Evolutionary conservation across 1,140 invertebrate species (phyloP), one percentile per base, ranked within the genome.

Genomic region (Drosophila oshimai): DNA sequence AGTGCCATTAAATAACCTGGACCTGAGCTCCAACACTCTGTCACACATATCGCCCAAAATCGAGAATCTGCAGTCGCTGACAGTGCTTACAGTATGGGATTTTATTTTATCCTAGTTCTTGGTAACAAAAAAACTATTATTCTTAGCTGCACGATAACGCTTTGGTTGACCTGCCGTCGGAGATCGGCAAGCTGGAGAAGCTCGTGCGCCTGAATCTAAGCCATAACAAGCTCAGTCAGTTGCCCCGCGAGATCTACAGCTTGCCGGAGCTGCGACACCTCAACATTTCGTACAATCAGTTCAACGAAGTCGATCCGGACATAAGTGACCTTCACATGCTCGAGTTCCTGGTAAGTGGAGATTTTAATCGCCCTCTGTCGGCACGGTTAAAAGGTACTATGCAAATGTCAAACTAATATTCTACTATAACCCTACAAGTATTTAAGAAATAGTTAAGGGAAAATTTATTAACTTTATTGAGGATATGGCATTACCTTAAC

Each of bases 21-120:
- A 97, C 87, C 92, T 98, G 26, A 96, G 96, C 65, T 96, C 94
- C 3, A 98, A 98, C 87, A 92, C 92, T 29, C 91, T 98, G 41
- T 93, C 92, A 39, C 86, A 84, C 34, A 91, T 98, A 47, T 94
- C 95, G 54, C 90, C 93, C 18, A 93, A 95, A 80, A 93, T 98
- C 64, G 93, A 93, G 65, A 93, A 94, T 62, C 92, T 98, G 33
- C 90, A 93, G 45, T 94, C 95, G 72, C 92, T 98, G 12, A 93
- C 93, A 31, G 94, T 93, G n/a, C 90, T 96, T 18, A 94, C 95
- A 92, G 95, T 96, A 92, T 91, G 93, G 9, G 9, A 13, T 20
- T 15, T 20, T 3, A 15, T 17, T 20, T 7, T 20, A 5, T 7
- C 1, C 12, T 0, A 55, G 17, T 6, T 7, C 1, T 12, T n/a